phyloP scores from a whole-genome alignment of 2,797 vertebrate species.

The Prionace glauca region DNA sequence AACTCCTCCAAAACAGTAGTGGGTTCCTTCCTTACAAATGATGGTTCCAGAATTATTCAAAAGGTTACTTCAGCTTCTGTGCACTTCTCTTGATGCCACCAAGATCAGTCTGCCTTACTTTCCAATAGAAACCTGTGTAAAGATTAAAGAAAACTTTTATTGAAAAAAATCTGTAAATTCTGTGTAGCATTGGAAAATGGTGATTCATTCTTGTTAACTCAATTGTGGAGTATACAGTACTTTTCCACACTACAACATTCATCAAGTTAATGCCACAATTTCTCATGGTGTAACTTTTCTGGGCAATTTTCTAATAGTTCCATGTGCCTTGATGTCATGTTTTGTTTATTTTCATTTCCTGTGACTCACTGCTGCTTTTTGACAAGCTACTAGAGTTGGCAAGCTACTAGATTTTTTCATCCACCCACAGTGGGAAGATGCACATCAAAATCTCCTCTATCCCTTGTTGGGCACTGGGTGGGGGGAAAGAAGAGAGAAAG shows the following conservation, averaged over 20 bases:
- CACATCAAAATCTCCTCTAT: background rate
- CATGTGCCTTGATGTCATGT: too few species aligned
- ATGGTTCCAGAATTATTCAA: background rate
- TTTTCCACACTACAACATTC: background rate
- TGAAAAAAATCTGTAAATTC: background rate
- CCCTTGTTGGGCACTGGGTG: too few species aligned
- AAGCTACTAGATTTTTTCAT: background rate
- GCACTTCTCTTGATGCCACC: conserved; percentile 15
- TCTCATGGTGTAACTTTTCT: background rate
- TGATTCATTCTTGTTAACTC: background rate
- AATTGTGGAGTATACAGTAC: background rate
- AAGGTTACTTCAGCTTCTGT: background rate
- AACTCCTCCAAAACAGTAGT: background rate
- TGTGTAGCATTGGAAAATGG: background rate
- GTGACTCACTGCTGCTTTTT: background rate
- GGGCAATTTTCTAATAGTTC: background rate
- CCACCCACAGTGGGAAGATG: background rate
- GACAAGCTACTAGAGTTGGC: background rate
- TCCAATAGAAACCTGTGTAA: conserved; percentile 23
- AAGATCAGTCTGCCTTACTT: conserved; percentile 8
- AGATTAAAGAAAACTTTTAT: background rate
- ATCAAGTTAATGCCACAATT: background rate
- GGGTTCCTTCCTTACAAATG: background rate
- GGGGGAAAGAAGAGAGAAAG: too few species aligned
- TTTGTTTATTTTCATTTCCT: background rate